phyloP scores from a whole-genome alignment of 2,888 invertebrate genomes.

The Selenia dentaria region DNA sequence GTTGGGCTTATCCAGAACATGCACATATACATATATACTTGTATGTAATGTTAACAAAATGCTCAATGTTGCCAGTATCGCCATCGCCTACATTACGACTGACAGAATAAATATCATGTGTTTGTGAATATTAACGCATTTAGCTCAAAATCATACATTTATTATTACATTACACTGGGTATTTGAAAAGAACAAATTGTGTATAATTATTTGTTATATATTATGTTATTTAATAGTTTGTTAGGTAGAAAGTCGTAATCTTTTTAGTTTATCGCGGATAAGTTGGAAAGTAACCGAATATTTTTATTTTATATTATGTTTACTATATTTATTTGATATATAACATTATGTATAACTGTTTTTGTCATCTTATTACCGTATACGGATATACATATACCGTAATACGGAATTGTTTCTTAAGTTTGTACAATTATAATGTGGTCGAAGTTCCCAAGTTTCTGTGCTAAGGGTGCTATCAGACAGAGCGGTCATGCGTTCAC shows the following conservation, averaged over 20 bases:
- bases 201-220: conserved; percentile 4
- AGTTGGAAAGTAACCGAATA: background rate
- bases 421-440: background rate
- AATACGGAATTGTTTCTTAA: background rate
- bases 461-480: no score
- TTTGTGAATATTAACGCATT: conserved; percentile 45
- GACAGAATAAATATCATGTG: conserved; percentile 29
- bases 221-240: background rate
- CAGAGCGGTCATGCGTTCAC: no score
- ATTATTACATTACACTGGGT: background rate
- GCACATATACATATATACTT: no score
- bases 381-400: no score
- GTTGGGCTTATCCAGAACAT: no score
- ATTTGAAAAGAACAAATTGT: conserved; percentile 13
- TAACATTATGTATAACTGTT: no score
- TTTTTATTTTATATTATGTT: background rate
- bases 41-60: conserved; percentile 1
- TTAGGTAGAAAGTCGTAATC: background rate
- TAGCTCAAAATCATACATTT: conserved; percentile 37
- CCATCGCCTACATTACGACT: conserved; percentile 31
- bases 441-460: background rate
- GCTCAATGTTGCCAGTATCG: conserved; percentile 1
- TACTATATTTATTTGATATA: background rate
- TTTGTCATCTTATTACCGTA: no score
- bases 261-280: background rate